Percentiles rank a stretch among this genome's conserved stretches.
phyloP scores from a whole-genome alignment of 2,888 invertebrate species.

The Poecilobothrus nobilitatus region DNA sequence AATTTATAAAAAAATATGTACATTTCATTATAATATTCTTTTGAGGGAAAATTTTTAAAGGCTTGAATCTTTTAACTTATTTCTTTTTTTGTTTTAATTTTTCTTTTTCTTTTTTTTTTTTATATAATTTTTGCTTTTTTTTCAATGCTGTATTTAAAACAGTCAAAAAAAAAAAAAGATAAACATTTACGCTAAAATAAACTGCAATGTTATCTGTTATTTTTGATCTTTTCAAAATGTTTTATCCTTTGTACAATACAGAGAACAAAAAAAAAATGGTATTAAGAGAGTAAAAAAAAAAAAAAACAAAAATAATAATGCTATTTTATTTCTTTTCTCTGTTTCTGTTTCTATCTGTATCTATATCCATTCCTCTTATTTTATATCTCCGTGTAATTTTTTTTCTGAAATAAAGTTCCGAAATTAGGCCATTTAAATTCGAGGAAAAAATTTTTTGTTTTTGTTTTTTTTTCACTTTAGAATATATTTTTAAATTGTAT shows the following conservation, averaged over 20 bases:
- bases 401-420: not conserved
- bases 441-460: not conserved
- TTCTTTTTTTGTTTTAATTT: not conserved
- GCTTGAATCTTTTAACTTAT: not conserved
- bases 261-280: not conserved
- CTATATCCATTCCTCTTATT: too few species aligned
- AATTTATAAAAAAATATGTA: too few species aligned
- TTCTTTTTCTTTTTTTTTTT: too few species aligned
- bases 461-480: too few species aligned
- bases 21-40: not conserved
- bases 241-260: too few species aligned
- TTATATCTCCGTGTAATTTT: too few species aligned
- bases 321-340: not conserved
- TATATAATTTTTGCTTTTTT: too few species aligned
- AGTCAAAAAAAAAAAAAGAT: not conserved
- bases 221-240: not conserved
- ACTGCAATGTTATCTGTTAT: conserved; percentile 3
- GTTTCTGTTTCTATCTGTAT: too few species aligned
- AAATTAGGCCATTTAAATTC: conserved; percentile 6
- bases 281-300: not conserved
- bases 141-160: not conserved
- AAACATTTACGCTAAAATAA: conserved; percentile 1
- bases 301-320: not conserved
- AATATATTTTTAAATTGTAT: too few species aligned
- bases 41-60: not conserved